Evolutionary conservation across 23 tunicate genomes (phyloP).

Genomic region (Styela plicata): DNA sequence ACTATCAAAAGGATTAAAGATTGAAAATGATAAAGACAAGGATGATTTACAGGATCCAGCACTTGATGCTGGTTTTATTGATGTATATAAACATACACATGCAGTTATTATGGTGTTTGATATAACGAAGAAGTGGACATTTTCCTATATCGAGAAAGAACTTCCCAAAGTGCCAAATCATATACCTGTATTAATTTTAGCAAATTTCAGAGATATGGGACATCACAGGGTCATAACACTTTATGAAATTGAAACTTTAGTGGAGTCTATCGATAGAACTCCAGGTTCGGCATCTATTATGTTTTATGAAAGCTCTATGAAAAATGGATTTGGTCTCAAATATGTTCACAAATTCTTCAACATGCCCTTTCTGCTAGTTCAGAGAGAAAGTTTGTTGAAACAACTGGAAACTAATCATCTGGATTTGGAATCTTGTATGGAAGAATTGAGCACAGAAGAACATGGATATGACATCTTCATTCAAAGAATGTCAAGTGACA

Average conservation of each 20-base stretch:
- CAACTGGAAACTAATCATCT: conserved; percentile 83
- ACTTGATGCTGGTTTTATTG: conserved; percentile 79
- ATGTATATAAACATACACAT: conserved; percentile 85
- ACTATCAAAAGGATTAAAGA: conserved; percentile 33
- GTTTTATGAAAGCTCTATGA: conserved; percentile 79
- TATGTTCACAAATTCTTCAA: conserved; percentile 90
- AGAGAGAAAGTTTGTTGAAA: conserved; percentile 87
- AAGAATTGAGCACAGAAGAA: conserved; percentile 72
- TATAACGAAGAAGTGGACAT: conserved; percentile 82
- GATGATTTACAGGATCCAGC: conserved; percentile 33
- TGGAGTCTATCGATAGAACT: conserved; percentile 51
- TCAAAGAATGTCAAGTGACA: not conserved
- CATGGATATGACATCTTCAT: conserved; percentile 41
- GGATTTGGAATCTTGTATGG: conserved; percentile 86
- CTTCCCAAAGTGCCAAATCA: conserved; percentile 80
- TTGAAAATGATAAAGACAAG: conserved; percentile 18
- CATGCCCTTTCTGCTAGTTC: conserved; percentile 72
- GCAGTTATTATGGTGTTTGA: conserved; percentile 82
- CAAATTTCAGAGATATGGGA: conserved; percentile 79
- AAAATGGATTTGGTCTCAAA: conserved; percentile 80
- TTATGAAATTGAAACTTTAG: conserved; percentile 49
- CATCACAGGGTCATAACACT: conserved; percentile 49
- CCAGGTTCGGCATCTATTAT: conserved; percentile 77
- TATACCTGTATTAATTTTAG: conserved; percentile 72
- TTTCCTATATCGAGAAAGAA: conserved; percentile 62